These are phyloP conservation scores for Koerneria pararmatus DNA, from an alignment of 2,888 invertebrate species.

Conservation along the genomic window DNA sequence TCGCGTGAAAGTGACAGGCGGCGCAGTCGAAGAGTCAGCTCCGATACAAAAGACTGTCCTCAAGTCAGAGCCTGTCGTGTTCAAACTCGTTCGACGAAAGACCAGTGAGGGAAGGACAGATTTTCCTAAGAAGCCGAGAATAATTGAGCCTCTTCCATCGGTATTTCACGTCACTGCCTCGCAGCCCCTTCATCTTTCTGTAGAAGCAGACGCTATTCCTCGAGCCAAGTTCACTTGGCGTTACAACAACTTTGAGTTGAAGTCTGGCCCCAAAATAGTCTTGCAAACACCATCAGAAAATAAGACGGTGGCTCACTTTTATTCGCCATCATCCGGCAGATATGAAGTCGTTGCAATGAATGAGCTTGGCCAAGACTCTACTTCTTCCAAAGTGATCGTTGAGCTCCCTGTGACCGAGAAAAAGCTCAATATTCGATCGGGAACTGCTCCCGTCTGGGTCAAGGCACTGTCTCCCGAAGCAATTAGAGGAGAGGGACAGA, in stretches of 20 bases:
- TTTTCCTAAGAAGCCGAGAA: conserved; percentile 43
- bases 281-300: conserved; percentile 30
- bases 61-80: conserved; percentile 22
- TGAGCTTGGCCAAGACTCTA: conserved; percentile 41
- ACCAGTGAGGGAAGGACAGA: conserved; percentile 23
- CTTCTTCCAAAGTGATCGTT: conserved; percentile 45
- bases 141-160: conserved; percentile 36
- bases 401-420: conserved; percentile 29
- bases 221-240: conserved; percentile 52
- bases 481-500: conserved; percentile 24
- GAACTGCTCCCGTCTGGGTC: conserved; percentile 29
- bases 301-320: conserved; percentile 35
- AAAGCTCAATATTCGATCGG: neutral
- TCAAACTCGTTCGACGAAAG: conserved; percentile 26
- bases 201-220: conserved; percentile 47
- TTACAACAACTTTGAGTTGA: conserved; percentile 52
- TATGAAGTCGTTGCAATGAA: conserved; percentile 49
- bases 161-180: conserved; percentile 22
- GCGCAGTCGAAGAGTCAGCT: conserved; percentile 15
- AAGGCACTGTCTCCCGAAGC: conserved; percentile 36
- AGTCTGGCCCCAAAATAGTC: too few species aligned
- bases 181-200: conserved; percentile 21
- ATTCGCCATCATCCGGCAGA: conserved; percentile 37
- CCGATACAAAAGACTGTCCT: conserved; percentile 15
- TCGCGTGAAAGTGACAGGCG: conserved; percentile 30